Base-by-base conservation (phyloP, 1,140 invertebrate species). In the Zaprionus nigranus region DNA sequence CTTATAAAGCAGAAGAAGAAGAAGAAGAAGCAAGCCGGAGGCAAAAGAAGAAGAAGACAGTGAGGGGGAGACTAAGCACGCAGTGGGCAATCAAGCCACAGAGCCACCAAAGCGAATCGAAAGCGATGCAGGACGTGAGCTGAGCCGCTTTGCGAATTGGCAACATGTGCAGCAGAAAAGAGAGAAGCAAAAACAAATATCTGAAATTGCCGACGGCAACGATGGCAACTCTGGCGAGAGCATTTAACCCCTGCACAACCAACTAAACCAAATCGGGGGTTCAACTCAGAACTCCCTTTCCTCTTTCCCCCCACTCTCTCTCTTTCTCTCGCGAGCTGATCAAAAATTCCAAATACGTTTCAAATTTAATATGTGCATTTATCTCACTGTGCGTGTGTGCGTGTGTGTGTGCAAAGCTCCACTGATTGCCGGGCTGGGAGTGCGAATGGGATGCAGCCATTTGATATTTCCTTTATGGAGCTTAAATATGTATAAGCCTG, bases 331-430 rank as follows among this genome's bases (percentile, higher is more conserved):
- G 75, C 78, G 53, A 59, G 58, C 87, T 91, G 74, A 91, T 91
- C 87, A 91, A 91, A 91, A 87, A 91, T 91, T 91, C 88, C 72
- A 78, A 82, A 91, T 87, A 81, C 87, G 88, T 91, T 91, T 91
- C 83, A 88, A 91, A 88, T 90, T 88, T 88, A 88, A 88, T 88
- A 88, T 88, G 86, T 87, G 85, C 80, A 84, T 87, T 87, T 87
- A 88, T 85, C 81, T 73, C 57, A 24, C n/a, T 46, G n/a, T 26
- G 24, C n/a, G 36, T n/a, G 28, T 59, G 26, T 12, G 15, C 1
- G 20, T 20, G 5, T 20, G 43, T 63, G 46, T 63, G 26, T 49
- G 34, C 24, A 46, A 36, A 61, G 43, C 79, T 51, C 73, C 73
- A 56, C 77, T 68, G 81, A 82, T 83, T 82, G 72, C 51, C 9